These are phyloP conservation scores for Tinea semifulvella DNA, from an alignment of 2,888 invertebrate species.

Conservation along the genomic window DNA sequence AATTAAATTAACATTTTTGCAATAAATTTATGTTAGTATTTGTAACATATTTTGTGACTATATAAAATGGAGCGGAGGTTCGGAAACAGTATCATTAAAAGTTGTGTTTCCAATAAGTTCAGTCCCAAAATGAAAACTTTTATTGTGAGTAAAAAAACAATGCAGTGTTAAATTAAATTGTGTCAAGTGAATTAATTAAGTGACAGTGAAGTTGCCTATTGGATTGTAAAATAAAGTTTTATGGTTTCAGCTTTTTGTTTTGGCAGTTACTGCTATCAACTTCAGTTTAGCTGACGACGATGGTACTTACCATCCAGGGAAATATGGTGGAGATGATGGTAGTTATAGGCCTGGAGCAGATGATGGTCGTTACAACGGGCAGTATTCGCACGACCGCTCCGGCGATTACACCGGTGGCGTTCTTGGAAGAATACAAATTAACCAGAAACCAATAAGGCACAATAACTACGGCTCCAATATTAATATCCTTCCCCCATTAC, in stretches of 20 bases:
- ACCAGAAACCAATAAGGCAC: too few species aligned
- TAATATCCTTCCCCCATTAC: too few species aligned
- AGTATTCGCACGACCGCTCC: slow-evolving; percentile 25
- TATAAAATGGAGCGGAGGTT: slow-evolving; percentile 38
- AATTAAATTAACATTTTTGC: slow-evolving; percentile 55
- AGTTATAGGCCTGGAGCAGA: slow-evolving; percentile 33
- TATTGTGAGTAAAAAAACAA: slow-evolving; percentile 36
- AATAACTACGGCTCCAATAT: too few species aligned
- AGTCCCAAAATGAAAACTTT: slow-evolving; percentile 36
- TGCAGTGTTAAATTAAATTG: too few species aligned
- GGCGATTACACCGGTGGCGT: slow-evolving; percentile 19
- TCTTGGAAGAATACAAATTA: too few species aligned
- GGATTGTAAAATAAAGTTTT: slow-evolving; percentile 12
- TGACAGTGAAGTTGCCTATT: neutral
- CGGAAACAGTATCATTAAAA: slow-evolving; percentile 34
- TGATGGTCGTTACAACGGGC: slow-evolving; percentile 34
- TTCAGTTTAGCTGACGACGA: slow-evolving; percentile 39
- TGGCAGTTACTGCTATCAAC: slow-evolving; percentile 30
- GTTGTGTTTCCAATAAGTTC: slow-evolving; percentile 25
- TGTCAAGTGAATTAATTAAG: too few species aligned
- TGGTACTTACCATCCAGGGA: slow-evolving; percentile 53
- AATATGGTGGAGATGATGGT: slow-evolving; percentile 38
- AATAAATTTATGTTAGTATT: slow-evolving; percentile 25
- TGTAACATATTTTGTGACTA: slow-evolving; percentile 30
- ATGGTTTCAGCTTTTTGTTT: slow-evolving; percentile 30